Base-by-base conservation (phyloP, 2,888 invertebrate genomes). In the Diarsia rubi region DNA sequence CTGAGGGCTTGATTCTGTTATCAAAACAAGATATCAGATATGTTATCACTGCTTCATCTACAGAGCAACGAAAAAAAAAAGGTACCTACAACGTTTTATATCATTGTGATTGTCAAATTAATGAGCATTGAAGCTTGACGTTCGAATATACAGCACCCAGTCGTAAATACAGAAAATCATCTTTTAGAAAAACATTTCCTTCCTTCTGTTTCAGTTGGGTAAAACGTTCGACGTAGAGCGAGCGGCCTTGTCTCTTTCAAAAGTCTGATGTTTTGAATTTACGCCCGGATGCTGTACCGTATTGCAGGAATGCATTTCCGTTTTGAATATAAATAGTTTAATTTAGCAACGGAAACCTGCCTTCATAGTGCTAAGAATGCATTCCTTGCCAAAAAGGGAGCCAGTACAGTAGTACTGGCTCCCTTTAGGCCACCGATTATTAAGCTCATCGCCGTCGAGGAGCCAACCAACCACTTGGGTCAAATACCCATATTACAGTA, bases 21-120 rank as follows among this genome's bases (percentile, higher is more conserved):
- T 77, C 82, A 60, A 44, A 47, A 54, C 24, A 14, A 65, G 54
- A 79, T 73, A 52, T 52, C 37, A 65, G 54, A 79, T 37, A 62
- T 14, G 66, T 64, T 75, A 75, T 52, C 52, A 52, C 44, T 71
- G 63, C 70, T 83, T 64, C 73, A 60, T 81, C 85, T 85, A 83
- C 71, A 52, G 57, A 24, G 52, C 24, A 73, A 68, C 52, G 24
- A 27, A 67, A 71, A 78, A 81, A 81, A 69, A 71, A 60, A 65
- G 12, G 60, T 78, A 72, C 49, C 24, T 73, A 75, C 73, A 75
- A 63, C 71, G 44, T 82, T 86, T 82, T 86, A 60, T 78, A 78
- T 78, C 65, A 6, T 79, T 82, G 78, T 82, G 78, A 82, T 86
- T 79, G 73, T 81, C 73, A 68, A 75, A 73, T 73, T 69, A 72